Base-by-base conservation (phyloP, 2,888 invertebrate species). In the Macrosiphum euphorbiae region DNA sequence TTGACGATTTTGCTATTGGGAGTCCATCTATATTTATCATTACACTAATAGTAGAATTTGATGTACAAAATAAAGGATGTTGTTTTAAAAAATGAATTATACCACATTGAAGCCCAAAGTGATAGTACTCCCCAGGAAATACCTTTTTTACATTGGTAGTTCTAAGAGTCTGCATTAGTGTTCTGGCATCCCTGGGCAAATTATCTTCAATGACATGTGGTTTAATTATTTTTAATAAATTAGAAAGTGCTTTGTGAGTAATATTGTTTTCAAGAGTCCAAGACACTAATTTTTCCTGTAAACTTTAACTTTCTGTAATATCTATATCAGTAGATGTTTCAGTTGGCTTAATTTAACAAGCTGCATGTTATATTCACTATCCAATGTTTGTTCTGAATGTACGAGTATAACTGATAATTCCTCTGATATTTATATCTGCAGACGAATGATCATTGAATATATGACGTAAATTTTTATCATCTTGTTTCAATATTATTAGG, bases 281-380 rank as follows among this genome's bases (percentile, higher is more conserved):
- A n/a, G n/a, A 67, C 7, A n/a, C 67, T 67, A n/a, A n/a, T 67
- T n/a, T 28, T n/a, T 67, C n/a, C 10, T n/a, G 28, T 67, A 67
- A 67, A 67, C n/a, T 67, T n/a, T 67, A 13, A 52, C 13, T 52
- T 52, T 52, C 50, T 52, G 50, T 52, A 52, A 52, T 11, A 52
- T 52, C 13, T 52, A 13, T 52, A 52, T 52, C 50, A 52, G 50
- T n/a, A 67, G 78, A 94, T 88, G n/a, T 91, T n/a, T 67, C 28
- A 35, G n/a, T 35, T n/a, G 67, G n/a, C 28, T 8, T 67, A 67
- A 67, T n/a, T n/a, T 67, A 52, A 52, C 50, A 52, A 13, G 50
- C 50, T 52, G 50, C 50, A 52, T 52, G 50, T 52, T 52, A 52
- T 52, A 52, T 52, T 52, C 50, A 52, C 50, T 52, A 52, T 52